These are phyloP conservation scores for Lithosia quadra DNA, from an alignment of 2,888 invertebrate genomes.

Conservation along the genomic window DNA sequence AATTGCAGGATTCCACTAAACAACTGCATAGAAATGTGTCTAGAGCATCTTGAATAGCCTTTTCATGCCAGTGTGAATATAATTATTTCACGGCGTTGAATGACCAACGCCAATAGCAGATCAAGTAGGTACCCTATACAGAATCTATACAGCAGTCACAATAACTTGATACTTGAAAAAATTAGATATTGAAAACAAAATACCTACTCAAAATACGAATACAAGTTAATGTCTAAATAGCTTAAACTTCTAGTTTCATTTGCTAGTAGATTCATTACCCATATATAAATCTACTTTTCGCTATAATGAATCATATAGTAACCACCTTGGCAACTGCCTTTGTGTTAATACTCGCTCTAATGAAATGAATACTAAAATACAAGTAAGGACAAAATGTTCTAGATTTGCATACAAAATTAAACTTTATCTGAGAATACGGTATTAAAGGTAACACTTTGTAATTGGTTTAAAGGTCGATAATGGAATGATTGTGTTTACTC, in stretches of 20 bases:
- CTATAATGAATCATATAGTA: too few species aligned
- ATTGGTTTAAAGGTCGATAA: slow-evolving; percentile 2
- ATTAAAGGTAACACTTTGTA: background rate
- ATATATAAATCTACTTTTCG: too few species aligned
- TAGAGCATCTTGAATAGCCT: slow-evolving; percentile 15
- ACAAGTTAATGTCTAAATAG: background rate
- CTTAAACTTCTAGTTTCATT: too few species aligned
- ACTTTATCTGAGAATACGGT: background rate
- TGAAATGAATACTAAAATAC: background rate
- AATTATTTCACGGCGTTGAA: slow-evolving; percentile 43
- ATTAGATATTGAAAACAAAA: background rate
- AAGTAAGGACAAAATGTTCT: background rate
- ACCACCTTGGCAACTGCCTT: too few species aligned
- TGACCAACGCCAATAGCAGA: slow-evolving; percentile 35
- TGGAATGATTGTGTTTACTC: slow-evolving; percentile 4
- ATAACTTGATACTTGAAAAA: slow-evolving; percentile 29
- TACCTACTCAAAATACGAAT: background rate
- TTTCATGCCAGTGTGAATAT: slow-evolving; percentile 27
- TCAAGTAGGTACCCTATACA: slow-evolving; percentile 28
- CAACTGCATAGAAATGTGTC: slow-evolving; percentile 9
- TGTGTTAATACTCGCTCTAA: background rate
- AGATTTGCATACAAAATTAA: slow-evolving; percentile 1
- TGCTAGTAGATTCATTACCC: too few species aligned
- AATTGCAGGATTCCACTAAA: slow-evolving; percentile 9
- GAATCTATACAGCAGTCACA: slow-evolving; percentile 25